Percentiles rank a stretch among this genome's conserved stretches.
phyloP scores from a whole-genome alignment of 37 sponge, comb jelly and placozoan genomes.

The Oscarella lobularis region DNA sequence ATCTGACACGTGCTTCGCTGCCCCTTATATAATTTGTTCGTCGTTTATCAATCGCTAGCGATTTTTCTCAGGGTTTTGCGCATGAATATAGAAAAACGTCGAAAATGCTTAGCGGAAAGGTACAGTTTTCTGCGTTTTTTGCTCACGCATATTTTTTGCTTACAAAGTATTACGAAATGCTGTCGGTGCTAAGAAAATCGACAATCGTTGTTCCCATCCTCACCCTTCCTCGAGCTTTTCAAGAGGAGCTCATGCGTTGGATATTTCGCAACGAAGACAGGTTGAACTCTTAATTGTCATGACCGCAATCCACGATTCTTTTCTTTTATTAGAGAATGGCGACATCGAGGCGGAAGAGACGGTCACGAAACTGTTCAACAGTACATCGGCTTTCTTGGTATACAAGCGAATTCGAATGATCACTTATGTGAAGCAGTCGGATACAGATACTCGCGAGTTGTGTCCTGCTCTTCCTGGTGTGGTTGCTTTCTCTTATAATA shows the following conservation, averaged over 20 bases:
- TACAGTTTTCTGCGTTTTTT: no score
- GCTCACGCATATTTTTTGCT: no score
- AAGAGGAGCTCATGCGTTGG: constrained; percentile 72
- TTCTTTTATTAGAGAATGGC: constrained; percentile 54
- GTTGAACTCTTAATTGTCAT: constrained; percentile 9
- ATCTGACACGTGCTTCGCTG: no score
- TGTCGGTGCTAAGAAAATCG: neutral
- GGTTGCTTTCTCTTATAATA: no score
- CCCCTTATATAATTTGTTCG: no score
- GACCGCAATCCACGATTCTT: neutral
- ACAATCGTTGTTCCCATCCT: neutral
- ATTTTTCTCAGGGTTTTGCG: no score
- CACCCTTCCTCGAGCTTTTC: constrained; percentile 24
- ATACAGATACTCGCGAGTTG: neutral
- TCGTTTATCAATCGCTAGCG: no score
- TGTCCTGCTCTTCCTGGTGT: no score
- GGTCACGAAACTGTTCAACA: constrained; percentile 70
- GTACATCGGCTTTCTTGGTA: constrained; percentile 59
- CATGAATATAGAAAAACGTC: no score
- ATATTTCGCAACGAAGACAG: constrained; percentile 72
- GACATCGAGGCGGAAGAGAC: constrained; percentile 69
- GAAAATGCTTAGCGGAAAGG: no score
- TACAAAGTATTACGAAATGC: neutral
- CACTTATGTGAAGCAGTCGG: neutral
- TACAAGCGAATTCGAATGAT: neutral